Base-by-base conservation (phyloP, 2,113 vertebrate species). In the Aix galericulata region DNA sequence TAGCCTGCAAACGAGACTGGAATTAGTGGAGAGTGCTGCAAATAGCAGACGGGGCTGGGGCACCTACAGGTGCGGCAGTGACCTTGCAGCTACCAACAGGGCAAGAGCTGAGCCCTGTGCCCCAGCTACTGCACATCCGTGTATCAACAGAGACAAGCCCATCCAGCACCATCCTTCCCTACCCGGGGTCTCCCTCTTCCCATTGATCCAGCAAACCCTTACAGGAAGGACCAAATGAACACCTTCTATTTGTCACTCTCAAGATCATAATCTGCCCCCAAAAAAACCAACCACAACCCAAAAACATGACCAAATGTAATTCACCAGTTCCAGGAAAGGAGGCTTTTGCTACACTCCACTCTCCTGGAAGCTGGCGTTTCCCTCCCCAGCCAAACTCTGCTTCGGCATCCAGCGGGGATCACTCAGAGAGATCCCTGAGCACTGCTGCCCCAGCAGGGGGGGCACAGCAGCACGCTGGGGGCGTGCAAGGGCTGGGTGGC, bases 1-100 rank as follows among this genome's bases (percentile, higher is more conserved):
- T 92, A 96, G 89, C 80, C 95, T 93, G 86, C 84, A 95, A 96
- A 96, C 92, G 91, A 96, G 95, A 95, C 1, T 92, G 79, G 95
- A 94, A 96, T 95, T 94, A 96, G 72, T 84, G 85, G 90, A 74
- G 91, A 96, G 90, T 96, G 64, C 91, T 89, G 89, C 91, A 95
- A 96, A 96, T 93, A 85, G 77, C 93, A 95, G 95, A 66, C 16
- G 0, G 59, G 56, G 66, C 59, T 86, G 60, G 58, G 60, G 52
- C 31, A 29, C 64, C 71, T 94, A 91, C 92, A 93, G 94, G 89
- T 93, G 91, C 60, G 20, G 66, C 13, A 2, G 40, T 90, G 91
- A 96, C 91, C 94, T 95, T 97, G 94, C 4, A 5, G 84, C 82
- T 88, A 87, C 67, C 92, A 92, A 88, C 11, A 94, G 71, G 42